Percentiles rank a stretch among this genome's conserved stretches.
Conservation (phyloP, 2,797 vertebrate genomes). For the Enteromius paludinosus region DNA sequence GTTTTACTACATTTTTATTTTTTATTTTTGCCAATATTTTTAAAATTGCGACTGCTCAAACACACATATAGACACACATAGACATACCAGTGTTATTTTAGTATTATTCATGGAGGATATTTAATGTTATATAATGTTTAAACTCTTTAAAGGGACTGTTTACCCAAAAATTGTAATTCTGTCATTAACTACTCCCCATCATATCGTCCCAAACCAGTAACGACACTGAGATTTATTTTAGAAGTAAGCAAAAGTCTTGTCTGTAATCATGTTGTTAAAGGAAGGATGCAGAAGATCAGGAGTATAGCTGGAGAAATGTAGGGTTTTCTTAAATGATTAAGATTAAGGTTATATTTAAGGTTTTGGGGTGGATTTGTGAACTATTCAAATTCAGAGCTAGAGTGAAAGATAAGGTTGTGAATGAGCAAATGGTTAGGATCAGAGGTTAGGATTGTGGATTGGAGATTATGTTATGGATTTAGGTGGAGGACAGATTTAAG, state of each 20-base stretch:
- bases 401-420: neutral
- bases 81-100: neutral
- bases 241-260: neutral
- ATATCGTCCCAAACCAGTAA: too few species aligned
- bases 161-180: too few species aligned
- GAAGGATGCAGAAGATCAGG: neutral
- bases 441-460: neutral
- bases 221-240: neutral
- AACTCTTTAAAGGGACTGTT: neutral
- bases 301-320: neutral
- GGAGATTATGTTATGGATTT: neutral
- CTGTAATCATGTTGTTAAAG: neutral
- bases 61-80: neutral
- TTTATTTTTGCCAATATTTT: neutral
- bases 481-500: constrained; percentile 1
- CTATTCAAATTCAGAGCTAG: neutral
- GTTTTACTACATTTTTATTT: neutral
- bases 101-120: neutral
- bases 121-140: neutral
- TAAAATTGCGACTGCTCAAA: neutral
- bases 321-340: neutral
- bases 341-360: neutral
- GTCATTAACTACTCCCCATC: too few species aligned
- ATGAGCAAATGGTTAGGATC: neutral
- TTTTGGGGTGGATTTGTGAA: neutral